Conservation (phyloP, 1,140 invertebrate species). For the Meteorus sp. region DNA sequence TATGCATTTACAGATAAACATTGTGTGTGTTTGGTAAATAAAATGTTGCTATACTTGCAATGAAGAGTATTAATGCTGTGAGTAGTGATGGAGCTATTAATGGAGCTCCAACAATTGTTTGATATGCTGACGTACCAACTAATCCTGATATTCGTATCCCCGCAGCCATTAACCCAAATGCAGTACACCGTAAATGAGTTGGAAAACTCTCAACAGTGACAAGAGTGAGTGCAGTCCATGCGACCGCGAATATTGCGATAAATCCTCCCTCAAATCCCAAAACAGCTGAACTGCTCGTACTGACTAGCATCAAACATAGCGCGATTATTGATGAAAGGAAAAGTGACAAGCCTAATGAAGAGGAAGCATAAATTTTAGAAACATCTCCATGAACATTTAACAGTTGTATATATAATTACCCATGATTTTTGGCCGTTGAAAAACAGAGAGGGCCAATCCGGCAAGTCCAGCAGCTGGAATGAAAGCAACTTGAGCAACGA, state of each 20-base stretch:
- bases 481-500: slow-evolving; percentile 49
- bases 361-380: slow-evolving; percentile 5
- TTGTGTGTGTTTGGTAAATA: slow-evolving; percentile 51
- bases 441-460: slow-evolving; percentile 42
- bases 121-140: slow-evolving; percentile 47
- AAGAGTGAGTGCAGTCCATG: slow-evolving; percentile 47
- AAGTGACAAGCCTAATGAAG: slow-evolving; percentile 42
- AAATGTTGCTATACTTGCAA: slow-evolving; percentile 47
- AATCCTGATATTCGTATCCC: slow-evolving; percentile 46
- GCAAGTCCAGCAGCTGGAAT: slow-evolving; percentile 46
- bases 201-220: slow-evolving; percentile 50
- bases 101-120: slow-evolving; percentile 44
- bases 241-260: slow-evolving; percentile 44
- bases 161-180: slow-evolving; percentile 48
- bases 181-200: slow-evolving; percentile 51
- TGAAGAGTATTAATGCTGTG: slow-evolving; percentile 42
- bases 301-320: slow-evolving; percentile 43
- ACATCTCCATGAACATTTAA: background rate
- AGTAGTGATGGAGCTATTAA: slow-evolving; percentile 45
- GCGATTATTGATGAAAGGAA: slow-evolving; percentile 46
- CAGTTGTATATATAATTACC: slow-evolving; percentile 31
- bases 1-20: slow-evolving; percentile 44
- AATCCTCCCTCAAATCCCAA: slow-evolving; percentile 51
- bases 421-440: slow-evolving; percentile 50
- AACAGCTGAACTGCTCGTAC: slow-evolving; percentile 42